These are phyloP conservation scores for Iphiclides podalirius DNA, from an alignment of 2,888 invertebrate genomes.

Conservation along the genomic window DNA sequence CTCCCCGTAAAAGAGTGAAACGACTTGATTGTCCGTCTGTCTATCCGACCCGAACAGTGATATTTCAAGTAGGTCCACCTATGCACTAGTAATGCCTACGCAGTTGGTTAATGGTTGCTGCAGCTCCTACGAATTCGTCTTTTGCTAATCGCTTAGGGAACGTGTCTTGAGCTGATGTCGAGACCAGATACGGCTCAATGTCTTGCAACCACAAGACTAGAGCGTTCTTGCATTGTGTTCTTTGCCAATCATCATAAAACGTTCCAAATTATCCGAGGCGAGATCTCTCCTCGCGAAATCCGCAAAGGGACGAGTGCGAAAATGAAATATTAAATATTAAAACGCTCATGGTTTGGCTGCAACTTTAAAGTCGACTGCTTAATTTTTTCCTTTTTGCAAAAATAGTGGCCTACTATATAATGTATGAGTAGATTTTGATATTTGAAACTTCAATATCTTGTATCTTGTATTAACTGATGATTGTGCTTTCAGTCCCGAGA, in stretches of 20 bases:
- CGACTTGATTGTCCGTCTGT: too few relatives aligned
- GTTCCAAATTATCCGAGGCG: neutral
- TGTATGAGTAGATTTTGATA: too few relatives aligned
- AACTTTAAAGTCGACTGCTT: neutral
- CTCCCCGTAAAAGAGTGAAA: too few relatives aligned
- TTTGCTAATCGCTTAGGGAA: neutral
- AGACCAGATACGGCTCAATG: neutral
- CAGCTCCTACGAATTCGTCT: neutral
- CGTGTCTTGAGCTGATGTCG: neutral
- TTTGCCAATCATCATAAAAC: neutral
- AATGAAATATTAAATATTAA: constrained; percentile 5
- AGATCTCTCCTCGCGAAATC: constrained; percentile 7
- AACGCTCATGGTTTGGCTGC: neutral
- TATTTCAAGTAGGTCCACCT: too few relatives aligned
- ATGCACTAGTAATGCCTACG: too few relatives aligned
- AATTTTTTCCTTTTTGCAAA: neutral
- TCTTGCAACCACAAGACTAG: neutral
- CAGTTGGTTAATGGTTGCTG: too few relatives aligned
- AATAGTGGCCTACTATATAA: too few relatives aligned
- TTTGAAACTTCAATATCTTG: too few relatives aligned
- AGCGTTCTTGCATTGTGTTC: neutral
- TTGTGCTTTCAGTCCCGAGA: too few relatives aligned
- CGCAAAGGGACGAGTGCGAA: neutral
- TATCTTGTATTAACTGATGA: too few relatives aligned
- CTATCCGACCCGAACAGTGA: too few relatives aligned